A percentile compares a stretch with the other conserved stretches of the same genome.
Evolutionary conservation across 2,888 invertebrate genomes (phyloP).

Genomic region (Invenusta paracnida): DNA sequence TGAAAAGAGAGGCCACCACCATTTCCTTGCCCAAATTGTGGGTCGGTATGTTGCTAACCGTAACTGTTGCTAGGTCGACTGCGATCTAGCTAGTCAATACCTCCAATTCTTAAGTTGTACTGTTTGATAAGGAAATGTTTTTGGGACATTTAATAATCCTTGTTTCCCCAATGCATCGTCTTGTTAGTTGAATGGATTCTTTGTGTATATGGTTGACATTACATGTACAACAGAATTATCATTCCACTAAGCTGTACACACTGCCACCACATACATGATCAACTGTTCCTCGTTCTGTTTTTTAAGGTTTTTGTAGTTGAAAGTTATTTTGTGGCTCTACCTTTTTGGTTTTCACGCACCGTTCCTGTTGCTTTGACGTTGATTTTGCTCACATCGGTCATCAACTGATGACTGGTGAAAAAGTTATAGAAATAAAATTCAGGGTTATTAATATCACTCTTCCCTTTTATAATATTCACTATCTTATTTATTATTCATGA

Average conservation of each 20-base stretch:
- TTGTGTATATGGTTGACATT: neutral
- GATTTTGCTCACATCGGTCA: neutral
- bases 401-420: neutral
- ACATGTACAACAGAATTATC: neutral
- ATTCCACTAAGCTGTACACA: neutral
- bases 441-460: too few species aligned
- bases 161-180: neutral
- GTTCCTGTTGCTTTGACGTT: neutral
- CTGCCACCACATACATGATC: neutral
- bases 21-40: too few species aligned
- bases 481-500: neutral
- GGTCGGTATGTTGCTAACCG: too few species aligned
- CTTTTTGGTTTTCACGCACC: neutral
- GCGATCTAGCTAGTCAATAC: too few species aligned
- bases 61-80: too few species aligned
- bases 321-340: too few species aligned
- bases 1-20: too few species aligned
- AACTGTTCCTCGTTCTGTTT: neutral
- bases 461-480: neutral
- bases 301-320: neutral
- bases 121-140: neutral
- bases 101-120: too few species aligned
- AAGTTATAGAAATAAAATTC: too few species aligned
- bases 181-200: neutral
- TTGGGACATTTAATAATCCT: neutral